Percentiles rank a stretch among this genome's conserved stretches.
Conservation (phyloP, 2,797 vertebrate species). For the Selene dorsalis region DNA sequence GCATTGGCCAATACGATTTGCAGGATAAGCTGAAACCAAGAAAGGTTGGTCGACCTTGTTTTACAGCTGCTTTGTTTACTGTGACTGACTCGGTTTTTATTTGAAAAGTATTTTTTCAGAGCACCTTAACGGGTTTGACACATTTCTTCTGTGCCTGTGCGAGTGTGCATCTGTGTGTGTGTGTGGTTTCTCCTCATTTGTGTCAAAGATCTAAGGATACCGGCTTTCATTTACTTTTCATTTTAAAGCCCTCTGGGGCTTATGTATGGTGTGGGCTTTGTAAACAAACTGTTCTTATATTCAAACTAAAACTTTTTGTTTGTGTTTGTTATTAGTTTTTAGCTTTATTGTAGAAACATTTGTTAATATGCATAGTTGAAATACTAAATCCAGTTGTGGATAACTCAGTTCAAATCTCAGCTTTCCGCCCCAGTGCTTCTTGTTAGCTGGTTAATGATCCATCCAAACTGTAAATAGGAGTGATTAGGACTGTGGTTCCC, state of each 20-base stretch:
- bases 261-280: slow-evolving; percentile 5
- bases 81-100: neutral
- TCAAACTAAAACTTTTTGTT: neutral
- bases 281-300: slow-evolving; percentile 37
- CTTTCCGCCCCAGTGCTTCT: slow-evolving; percentile 15
- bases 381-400: neutral
- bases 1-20: slow-evolving; percentile 96
- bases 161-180: neutral
- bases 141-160: neutral
- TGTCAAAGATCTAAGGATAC: neutral
- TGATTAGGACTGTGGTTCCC: slow-evolving; percentile 63
- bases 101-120: neutral
- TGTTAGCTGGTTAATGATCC: slow-evolving; percentile 77
- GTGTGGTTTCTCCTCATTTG: neutral
- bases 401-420: slow-evolving; percentile 5
- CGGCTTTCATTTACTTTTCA: slow-evolving; percentile 10
- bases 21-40: slow-evolving; percentile 98
- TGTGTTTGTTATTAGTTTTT: neutral
- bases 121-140: neutral
- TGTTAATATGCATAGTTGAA: neutral
- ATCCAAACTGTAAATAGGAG: slow-evolving; percentile 67
- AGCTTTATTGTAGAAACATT: slow-evolving; percentile 23
- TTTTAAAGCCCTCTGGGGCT: slow-evolving; percentile 20
- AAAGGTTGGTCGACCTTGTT: slow-evolving; percentile 85
- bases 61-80: slow-evolving; percentile 5